phyloP scores from a whole-genome alignment of 2,113 vertebrate species.

The Hippocampus zosterae region DNA sequence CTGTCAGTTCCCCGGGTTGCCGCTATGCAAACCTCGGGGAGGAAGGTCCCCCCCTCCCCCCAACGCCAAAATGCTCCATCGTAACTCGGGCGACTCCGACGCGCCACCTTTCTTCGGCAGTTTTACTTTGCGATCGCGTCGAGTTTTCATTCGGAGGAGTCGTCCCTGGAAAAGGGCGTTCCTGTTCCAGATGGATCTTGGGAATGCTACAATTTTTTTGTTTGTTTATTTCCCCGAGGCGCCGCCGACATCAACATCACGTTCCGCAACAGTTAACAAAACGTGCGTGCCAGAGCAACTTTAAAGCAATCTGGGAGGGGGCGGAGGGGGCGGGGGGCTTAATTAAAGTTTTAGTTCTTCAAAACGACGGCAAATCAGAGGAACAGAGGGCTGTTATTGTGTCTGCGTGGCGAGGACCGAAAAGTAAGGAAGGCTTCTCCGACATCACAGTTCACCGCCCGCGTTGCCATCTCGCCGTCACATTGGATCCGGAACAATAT shows the following conservation, averaged over 20 bases:
- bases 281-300: conserved; percentile 31
- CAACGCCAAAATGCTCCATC: conserved; percentile 45
- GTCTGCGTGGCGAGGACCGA: conserved; percentile 59
- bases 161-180: background rate
- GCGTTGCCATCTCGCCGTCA: conserved; percentile 77
- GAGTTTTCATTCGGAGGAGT: background rate
- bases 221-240: background rate
- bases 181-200: background rate
- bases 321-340: conserved; percentile 29
- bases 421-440: conserved; percentile 67
- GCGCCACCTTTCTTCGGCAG: background rate
- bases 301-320: conserved; percentile 47
- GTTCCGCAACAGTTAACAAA: conserved; percentile 24
- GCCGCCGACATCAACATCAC: conserved; percentile 2
- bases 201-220: background rate
- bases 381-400: conserved; percentile 66
- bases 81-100: conserved; percentile 31
- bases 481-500: conserved; percentile 79
- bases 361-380: conserved; percentile 47
- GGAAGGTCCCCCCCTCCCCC: conserved; percentile 46
- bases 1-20: conserved; percentile 66
- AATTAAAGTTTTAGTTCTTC: conserved; percentile 71
- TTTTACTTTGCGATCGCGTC: background rate
- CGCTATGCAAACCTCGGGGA: conserved; percentile 66
- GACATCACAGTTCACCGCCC: conserved; percentile 76